Base-by-base conservation (phyloP, 1,140 invertebrate genomes). In the Megalonaias nervosa region DNA sequence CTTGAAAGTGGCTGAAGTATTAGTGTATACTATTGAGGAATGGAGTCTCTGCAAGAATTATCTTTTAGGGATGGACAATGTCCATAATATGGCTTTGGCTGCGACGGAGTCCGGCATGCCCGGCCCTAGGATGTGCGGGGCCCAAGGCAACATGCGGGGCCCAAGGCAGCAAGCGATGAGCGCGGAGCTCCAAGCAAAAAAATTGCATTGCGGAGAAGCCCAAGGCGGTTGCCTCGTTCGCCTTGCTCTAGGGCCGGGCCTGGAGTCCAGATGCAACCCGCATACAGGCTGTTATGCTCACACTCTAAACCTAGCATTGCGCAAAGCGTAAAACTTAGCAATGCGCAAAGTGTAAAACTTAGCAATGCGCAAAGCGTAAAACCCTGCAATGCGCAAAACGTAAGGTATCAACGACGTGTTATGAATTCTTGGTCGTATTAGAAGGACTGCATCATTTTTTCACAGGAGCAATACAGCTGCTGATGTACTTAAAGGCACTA, bases 281-380 rank as follows among this genome's bases (percentile, higher is more conserved):
- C 26, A 1, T 2, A 31, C 4, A 31, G 26, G 26, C 26, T 31
- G 2, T 68, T 78, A 67, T 68, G 76, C 69, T n/a, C 69, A 60
- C 48, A 72, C 70, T 48, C 58, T 78, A 23, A 78, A 78, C 26
- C 17, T 73, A 21, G 70, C 70, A 59, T 70, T 66, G 17, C 76
- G 73, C 21, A 78, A 73, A 26, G n/a, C n/a, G 11, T 26, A 73
- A 14, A 62, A 55, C 48, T 5, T 78, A 21, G 76, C 70, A 48
- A 71, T 66, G 17, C 76, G 73, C 26, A 78, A 73, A 23, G 4
- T 9, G 11, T 26, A 73, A 14, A 62, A 15, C 48, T 5, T 72
- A 13, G 76, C 70, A 59, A 71, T 58, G 17, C 76, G 73, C 26
- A 78, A 73, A 26, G 4, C n/a, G 11, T 26, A 73, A 14, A 62